Base-by-base conservation (phyloP, 1,140 invertebrate species). In the Monomorium pharaonis region DNA sequence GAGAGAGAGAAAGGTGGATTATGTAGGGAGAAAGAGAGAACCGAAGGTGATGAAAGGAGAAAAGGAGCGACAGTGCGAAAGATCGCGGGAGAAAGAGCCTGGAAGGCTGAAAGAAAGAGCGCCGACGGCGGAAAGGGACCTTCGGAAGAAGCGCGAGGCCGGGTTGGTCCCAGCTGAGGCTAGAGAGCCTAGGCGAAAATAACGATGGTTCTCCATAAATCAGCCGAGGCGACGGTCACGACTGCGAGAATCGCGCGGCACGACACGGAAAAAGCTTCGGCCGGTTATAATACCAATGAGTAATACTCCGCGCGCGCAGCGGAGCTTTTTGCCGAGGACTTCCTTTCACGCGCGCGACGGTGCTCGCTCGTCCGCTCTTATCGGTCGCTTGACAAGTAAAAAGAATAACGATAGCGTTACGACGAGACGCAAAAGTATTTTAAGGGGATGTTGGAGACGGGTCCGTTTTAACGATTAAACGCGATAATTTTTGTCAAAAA, bases 211-310 rank as follows among this genome's bases (percentile, higher is more conserved):
- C 67, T 84, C 77, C 74, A 84, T 90, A 90, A 90, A 90, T 90
- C 89, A 90, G 80, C 56, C 74, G 85, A 84, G 60, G 86, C 86
- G 86, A 90, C 83, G 81, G 86, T 83, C 89, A 88, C 88, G 86
- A 85, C 63, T 56, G 83, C 76, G 56, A 69, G 72, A 88, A 89
- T 88, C 81, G 88, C 65, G 37, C 65, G 78, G 62, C 60, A 65
- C 76, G 44, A 54, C 76, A 51, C 18, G 86, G 85, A 90, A 90
- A 89, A 90, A 89, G 89, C 89, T 88, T 24, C 76, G 76, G 76
- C 86, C 80, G 88, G 62, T 85, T 89, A n/a, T n/a, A n/a, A n/a
- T n/a, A 88, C 86, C 89, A 69, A 90, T 90, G 89, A 90, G 88
- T 90, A 90, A 90, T 90, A 83, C 88, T 74, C 65, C 78, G 86